Conservation (phyloP, 2,797 vertebrate genomes). For the Saguinus oedipus region DNA sequence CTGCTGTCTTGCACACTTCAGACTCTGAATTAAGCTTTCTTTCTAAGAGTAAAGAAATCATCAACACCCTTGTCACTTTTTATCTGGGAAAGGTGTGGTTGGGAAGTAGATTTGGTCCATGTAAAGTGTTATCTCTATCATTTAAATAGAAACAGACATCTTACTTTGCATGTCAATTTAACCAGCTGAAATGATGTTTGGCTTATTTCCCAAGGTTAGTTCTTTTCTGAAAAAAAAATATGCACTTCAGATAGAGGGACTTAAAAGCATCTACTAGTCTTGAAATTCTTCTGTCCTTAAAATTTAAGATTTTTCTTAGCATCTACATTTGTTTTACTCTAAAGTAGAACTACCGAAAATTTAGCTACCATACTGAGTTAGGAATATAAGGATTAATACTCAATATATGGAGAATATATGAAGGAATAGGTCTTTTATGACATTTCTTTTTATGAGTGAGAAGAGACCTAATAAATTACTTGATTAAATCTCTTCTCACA, state of each 20-base stretch:
- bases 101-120: constrained; percentile 68
- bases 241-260: neutral
- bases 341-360: neutral
- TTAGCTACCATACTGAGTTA: neutral
- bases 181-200: constrained; percentile 74
- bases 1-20: neutral
- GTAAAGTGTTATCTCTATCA: constrained; percentile 23
- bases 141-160: neutral
- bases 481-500: constrained; percentile 78
- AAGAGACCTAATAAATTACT: constrained; percentile 80
- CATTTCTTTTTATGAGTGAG: constrained; percentile 81
- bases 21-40: neutral
- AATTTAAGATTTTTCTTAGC: constrained; percentile 53
- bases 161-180: constrained; percentile 47
- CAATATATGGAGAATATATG: constrained; percentile 46
- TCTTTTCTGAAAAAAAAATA: constrained; percentile 64
- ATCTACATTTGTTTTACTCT: constrained; percentile 59
- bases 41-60: constrained; percentile 48
- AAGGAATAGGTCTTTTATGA: constrained; percentile 67
- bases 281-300: neutral
- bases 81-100: constrained; percentile 70
- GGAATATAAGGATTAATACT: constrained; percentile 66
- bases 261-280: neutral
- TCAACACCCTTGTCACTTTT: constrained; percentile 77
- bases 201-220: constrained; percentile 37